Conservation (phyloP, 2,888 invertebrate species). For the Augiades crinisus region DNA sequence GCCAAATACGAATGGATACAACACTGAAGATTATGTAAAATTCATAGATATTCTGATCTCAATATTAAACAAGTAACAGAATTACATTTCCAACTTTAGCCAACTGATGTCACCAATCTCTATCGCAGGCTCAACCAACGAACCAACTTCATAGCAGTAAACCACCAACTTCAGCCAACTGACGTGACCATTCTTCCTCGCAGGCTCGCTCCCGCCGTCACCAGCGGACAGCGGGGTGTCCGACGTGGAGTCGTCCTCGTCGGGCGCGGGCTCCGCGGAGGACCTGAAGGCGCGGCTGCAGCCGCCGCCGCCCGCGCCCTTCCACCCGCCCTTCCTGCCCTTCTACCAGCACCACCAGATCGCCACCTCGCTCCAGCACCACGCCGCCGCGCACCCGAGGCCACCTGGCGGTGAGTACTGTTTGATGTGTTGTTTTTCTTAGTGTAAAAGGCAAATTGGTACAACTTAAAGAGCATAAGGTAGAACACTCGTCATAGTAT, state of each 20-base stretch:
- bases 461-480: too few species aligned
- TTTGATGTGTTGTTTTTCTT: too few species aligned
- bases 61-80: too few species aligned
- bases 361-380: constrained; percentile 75
- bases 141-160: too few species aligned
- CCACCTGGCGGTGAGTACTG: constrained; percentile 66
- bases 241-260: constrained; percentile 97
- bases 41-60: too few species aligned
- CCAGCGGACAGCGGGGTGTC: constrained; percentile 98
- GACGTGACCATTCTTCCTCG: constrained; percentile 26
- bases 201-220: constrained; percentile 97
- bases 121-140: too few species aligned
- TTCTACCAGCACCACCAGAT: constrained; percentile 84
- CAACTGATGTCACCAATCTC: too few species aligned
- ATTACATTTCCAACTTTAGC: too few species aligned
- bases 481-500: too few species aligned
- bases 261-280: constrained; percentile 88
- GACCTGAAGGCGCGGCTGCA: constrained; percentile 94
- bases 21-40: too few species aligned
- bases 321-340: constrained; percentile 83
- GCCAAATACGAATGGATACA: too few species aligned
- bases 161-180: too few species aligned
- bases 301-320: constrained; percentile 83
- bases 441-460: neutral
- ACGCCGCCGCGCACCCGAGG: constrained; percentile 72